A percentile compares a stretch with the other conserved stretches of the same genome.
phyloP scores from a whole-genome alignment of 1,140 invertebrate species.

The Apocrypta bakeri region DNA sequence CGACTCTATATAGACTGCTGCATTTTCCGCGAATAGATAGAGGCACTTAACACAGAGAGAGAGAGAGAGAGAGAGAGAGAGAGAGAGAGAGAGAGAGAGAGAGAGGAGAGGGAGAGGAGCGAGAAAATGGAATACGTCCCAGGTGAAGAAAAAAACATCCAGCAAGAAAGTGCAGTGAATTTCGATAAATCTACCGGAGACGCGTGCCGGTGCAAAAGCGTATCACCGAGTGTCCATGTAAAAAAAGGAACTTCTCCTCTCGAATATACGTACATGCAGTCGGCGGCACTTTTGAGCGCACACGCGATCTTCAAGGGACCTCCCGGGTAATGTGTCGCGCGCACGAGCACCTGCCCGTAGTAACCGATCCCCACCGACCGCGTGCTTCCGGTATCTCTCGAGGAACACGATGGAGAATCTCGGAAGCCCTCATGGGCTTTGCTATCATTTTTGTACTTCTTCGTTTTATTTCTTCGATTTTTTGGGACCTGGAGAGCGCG shows the following conservation, averaged over 20 bases:
- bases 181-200: background rate
- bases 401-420: background rate
- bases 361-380: slow-evolving; percentile 32
- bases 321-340: slow-evolving; percentile 13
- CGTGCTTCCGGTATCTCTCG: slow-evolving; percentile 35
- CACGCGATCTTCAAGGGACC: slow-evolving; percentile 14
- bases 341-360: slow-evolving; percentile 23
- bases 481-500: too few species aligned
- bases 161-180: slow-evolving; percentile 7
- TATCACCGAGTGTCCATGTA: background rate
- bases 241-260: background rate
- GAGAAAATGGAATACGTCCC: too few species aligned
- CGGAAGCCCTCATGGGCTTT: slow-evolving; percentile 37
- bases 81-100: too few species aligned
- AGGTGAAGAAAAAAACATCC: background rate
- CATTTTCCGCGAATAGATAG: slow-evolving; percentile 2
- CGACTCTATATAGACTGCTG: background rate
- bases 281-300: slow-evolving; percentile 25
- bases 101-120: background rate
- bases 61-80: too few species aligned
- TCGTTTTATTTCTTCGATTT: background rate
- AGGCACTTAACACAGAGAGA: too few species aligned
- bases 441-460: background rate
- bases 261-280: background rate
- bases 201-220: slow-evolving; percentile 31